Evolutionary conservation across 2,113 vertebrate genomes (phyloP).

Genomic region (Pterocles burchelli): DNA sequence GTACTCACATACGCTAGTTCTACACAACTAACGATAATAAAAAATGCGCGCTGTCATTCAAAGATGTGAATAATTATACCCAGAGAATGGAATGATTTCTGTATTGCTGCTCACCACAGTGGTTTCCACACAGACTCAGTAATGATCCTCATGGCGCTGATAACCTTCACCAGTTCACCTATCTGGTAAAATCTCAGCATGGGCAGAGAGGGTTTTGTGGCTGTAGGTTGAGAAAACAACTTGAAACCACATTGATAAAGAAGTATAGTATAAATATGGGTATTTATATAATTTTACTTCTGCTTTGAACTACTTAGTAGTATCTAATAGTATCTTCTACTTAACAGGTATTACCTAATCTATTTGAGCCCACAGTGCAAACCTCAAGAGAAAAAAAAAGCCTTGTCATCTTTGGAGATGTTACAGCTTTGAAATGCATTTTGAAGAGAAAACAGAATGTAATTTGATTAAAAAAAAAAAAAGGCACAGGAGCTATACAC

Average conservation of each 20-base stretch:
- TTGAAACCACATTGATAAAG: neutral
- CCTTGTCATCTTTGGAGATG: neutral
- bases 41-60: neutral
- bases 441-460: neutral
- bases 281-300: neutral
- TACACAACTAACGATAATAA: neutral
- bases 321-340: neutral
- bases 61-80: neutral
- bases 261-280: neutral
- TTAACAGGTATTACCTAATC: neutral
- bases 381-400: neutral
- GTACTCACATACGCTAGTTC: neutral
- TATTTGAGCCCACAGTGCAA: neutral
- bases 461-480: neutral
- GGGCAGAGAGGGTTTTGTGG: neutral
- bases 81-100: neutral
- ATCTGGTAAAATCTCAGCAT: neutral
- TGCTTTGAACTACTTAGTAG: neutral
- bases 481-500: neutral
- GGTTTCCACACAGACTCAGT: neutral
- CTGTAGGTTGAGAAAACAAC: neutral
- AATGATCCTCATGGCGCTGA: neutral
- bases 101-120: neutral
- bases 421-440: neutral
- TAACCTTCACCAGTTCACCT: neutral